Evolutionary conservation across 1,140 invertebrate species (phyloP), one percentile per base, ranked within the genome.

Genomic region (Philotrypesis tridentata): DNA sequence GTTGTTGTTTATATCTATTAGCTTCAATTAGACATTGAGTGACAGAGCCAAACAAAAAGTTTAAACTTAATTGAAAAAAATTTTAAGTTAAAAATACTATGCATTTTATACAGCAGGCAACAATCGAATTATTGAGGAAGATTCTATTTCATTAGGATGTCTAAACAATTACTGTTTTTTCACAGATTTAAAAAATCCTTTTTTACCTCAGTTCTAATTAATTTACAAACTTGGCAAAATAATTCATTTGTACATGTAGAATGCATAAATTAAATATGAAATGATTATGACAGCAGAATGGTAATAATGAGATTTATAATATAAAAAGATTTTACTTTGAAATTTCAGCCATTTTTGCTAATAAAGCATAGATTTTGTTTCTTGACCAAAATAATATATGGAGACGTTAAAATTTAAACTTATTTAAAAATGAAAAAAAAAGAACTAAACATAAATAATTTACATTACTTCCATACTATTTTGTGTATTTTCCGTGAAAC

Each of bases 381-480:
- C 48, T 61, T 79, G 21, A 31, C 78, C 79, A 80, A 85, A 84
- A 7, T 67, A 83, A 78, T n/a, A 75, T 17, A 17, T 12, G 55
- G 2, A 48, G 75, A 77, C 71, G 65, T 77, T 61, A 31, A 75
- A 72, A 83, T 33, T 73, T 82, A 21, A 63, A 29, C 67, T 63
- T 73, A 33, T 63, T 75, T 67, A 71, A 74, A 61, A 75, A 65
- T 40, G 67, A 77, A 71, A 43, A 33, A 79, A 68, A 84, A 75
- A 68, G n/a, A 77, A 55, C 23, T 14, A 68, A 76, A 25, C 37
- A 68, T 67, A 65, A 65, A 65, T 65, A 65, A 23, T 65, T 72
- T 88, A 92, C 90, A 92, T 92, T 61, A 92, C 91, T 88, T 92
- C 91, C 91, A 92, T 92, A 82, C 91, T 90, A 63, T 90, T 92